These are phyloP conservation scores for Bovichtus variegatus DNA, from an alignment of 2,797 vertebrate genomes.

Conservation along the genomic window DNA sequence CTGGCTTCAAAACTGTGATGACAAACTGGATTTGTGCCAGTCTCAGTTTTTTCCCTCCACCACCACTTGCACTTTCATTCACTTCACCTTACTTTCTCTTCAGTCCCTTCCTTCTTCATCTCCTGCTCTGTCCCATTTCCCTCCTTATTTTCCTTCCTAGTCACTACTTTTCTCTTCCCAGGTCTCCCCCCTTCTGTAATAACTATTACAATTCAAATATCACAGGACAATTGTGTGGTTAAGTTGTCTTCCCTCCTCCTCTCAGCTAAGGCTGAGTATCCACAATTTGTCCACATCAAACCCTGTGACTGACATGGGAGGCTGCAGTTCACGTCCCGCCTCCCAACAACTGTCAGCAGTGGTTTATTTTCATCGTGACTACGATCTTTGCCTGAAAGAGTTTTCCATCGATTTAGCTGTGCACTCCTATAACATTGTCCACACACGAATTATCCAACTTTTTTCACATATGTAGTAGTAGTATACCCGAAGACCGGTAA, in stretches of 20 bases:
- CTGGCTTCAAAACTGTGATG: slow-evolving; percentile 22
- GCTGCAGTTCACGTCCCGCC: neutral
- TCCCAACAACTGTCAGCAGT: neutral
- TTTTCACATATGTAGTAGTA: no score
- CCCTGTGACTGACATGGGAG: neutral
- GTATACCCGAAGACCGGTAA: no score
- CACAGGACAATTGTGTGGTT: neutral
- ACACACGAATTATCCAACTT: no score
- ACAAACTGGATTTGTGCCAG: slow-evolving; percentile 37
- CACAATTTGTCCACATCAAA: neutral
- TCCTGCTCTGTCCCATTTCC: no score
- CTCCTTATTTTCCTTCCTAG: neutral
- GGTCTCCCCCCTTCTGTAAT: rapidly evolving
- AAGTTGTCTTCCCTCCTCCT: neutral
- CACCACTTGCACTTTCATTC: neutral
- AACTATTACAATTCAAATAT: neutral
- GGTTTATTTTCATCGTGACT: neutral
- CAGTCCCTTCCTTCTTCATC: neutral
- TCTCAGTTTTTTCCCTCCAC: neutral
- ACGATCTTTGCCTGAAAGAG: neutral
- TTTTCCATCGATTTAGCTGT: no score
- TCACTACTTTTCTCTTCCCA: neutral
- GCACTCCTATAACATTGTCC: no score
- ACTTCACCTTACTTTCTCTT: neutral
- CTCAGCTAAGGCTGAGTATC: no score